Base-by-base conservation (phyloP, 2,888 invertebrate genomes). In the Aporophyla lueneburgensis region DNA sequence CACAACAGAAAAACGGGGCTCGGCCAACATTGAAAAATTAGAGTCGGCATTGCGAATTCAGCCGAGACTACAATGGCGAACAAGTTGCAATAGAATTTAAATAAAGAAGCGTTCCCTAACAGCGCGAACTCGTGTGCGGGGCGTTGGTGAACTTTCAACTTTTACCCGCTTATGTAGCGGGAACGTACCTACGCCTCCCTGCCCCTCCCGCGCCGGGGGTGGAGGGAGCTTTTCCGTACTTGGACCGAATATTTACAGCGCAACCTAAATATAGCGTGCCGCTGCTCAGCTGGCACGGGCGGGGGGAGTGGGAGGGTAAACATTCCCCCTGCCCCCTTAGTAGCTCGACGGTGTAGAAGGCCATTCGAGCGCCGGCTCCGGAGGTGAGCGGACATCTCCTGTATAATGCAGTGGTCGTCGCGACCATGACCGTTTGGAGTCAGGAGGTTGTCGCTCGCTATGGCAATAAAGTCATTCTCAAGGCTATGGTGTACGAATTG, bases 61-160 rank as follows among this genome's bases (percentile, higher is more conserved):
- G 91, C 89, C 87, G 91, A 92, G 93, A 92, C 89, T 95, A 96
- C 96, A 97, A 96, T 96, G 94, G 95, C 88, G 93, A 93, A 92
- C 94, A 93, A 95, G 96, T 97, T 97, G 97, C 97, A 95, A 97
- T 96, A 94, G 93, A 95, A 95, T 96, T 96, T 96, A 94, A 96
- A 96, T 96, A 96, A 96, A 96, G 95, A 96, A 95, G 91, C 95
- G 93, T 93, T 95, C 92, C 89, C 92, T 93, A 94, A 95, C 94
- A 93, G 94, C 91, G 93, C 92, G 93, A 94, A 94, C 94, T 93
- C 92, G 92, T 93, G 93, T 93, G 93, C 93, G 92, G 93, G 93
- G 94, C 93, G 94, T 92, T 94, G 93, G 96, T 96, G 96, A 96
- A 96, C 96, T 96, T 96, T 96, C 95, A 96, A 96, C 96, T 96